Conservation (phyloP, 2,797 vertebrate genomes). For the Tapirus indicus region DNA sequence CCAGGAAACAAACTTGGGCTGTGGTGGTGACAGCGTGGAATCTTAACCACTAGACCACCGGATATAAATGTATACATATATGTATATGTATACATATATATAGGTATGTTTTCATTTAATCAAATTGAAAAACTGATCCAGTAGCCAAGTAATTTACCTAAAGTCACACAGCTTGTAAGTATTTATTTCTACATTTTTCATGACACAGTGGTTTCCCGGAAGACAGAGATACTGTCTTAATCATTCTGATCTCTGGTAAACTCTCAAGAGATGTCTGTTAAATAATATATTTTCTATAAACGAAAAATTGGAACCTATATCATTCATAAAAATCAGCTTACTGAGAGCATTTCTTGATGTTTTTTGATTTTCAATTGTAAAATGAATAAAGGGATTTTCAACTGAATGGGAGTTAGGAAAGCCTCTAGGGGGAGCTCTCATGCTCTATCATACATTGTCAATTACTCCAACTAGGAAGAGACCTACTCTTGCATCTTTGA, state of each 20-base stretch:
- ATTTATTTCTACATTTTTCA: background rate
- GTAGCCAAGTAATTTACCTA: background rate
- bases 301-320: background rate
- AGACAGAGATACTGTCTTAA: background rate
- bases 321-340: background rate
- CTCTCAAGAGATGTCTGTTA: background rate
- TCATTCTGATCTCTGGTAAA: background rate
- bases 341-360: background rate
- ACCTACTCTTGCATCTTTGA: too few relatives aligned
- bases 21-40: too few relatives aligned
- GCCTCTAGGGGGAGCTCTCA: too few relatives aligned
- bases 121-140: background rate
- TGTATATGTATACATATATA: background rate
- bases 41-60: too few relatives aligned
- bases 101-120: background rate
- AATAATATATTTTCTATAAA: background rate
- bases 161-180: background rate
- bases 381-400: too few relatives aligned
- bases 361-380: background rate
- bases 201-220: background rate
- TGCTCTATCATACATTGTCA: too few relatives aligned
- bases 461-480: too few relatives aligned
- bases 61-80: background rate
- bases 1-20: too few relatives aligned
- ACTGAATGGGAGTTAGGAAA: too few relatives aligned